Conservation (phyloP, 2,797 vertebrate species). For the Gorsachius magnificus region DNA sequence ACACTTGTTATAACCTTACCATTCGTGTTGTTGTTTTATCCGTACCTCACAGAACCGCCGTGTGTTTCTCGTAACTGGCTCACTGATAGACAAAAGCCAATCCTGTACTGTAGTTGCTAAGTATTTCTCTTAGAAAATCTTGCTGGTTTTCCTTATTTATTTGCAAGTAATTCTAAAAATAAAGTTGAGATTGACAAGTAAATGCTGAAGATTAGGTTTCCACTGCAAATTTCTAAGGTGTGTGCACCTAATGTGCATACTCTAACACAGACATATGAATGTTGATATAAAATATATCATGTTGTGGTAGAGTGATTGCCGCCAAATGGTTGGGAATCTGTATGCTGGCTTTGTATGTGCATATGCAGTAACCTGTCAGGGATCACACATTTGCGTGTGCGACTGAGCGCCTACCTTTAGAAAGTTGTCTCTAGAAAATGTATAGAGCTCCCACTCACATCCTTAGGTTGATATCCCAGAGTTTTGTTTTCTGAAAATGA, state of each 20-base stretch:
- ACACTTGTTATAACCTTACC: constrained; percentile 45
- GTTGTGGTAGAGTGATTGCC: not conserved
- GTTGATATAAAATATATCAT: not conserved
- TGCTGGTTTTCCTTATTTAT: not conserved
- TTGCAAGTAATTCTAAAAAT: constrained; percentile 11
- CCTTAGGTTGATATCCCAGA: not conserved
- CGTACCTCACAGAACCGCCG: constrained; percentile 20
- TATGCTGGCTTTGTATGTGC: not conserved
- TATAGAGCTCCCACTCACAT: not conserved
- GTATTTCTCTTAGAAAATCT: not conserved
- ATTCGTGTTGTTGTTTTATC: too few species aligned
- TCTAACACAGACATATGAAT: not conserved
- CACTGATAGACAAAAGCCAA: constrained; percentile 3
- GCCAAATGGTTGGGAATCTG: not conserved
- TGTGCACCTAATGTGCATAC: not conserved
- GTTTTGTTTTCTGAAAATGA: not conserved
- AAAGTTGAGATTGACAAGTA: not conserved
- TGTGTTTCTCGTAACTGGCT: constrained; percentile 38
- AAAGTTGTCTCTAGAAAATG: not conserved
- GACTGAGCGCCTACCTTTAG: not conserved
- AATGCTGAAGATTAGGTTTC: not conserved
- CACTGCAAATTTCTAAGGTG: not conserved
- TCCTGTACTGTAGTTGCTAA: not conserved
- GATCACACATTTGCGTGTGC: not conserved
- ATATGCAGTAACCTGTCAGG: not conserved